Evolutionary conservation across 2,113 vertebrate species (phyloP).

Genomic region (Heterocephalus glaber): DNA sequence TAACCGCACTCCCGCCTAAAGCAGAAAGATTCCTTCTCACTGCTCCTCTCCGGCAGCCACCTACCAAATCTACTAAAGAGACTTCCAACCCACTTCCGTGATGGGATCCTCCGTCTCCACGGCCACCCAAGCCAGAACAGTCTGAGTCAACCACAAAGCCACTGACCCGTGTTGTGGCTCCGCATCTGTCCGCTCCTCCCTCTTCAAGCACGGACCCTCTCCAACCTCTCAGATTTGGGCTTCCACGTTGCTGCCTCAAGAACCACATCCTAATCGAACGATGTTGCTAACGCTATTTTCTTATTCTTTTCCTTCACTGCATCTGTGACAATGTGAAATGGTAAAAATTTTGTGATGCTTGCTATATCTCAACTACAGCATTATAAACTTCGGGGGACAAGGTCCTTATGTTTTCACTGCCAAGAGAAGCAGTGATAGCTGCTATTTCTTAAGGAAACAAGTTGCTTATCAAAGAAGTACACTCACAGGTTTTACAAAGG

Average conservation of each 20-base stretch:
- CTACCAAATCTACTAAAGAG: neutral
- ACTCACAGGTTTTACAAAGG: neutral
- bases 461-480: neutral
- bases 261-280: neutral
- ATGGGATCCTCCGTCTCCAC: neutral
- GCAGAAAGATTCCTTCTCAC: neutral
- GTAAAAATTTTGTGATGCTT: neutral
- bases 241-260: neutral
- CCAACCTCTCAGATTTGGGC: neutral
- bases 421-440: neutral
- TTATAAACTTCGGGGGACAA: neutral
- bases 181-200: neutral
- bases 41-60: neutral
- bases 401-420: neutral
- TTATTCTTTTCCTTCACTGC: conserved; percentile 11
- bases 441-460: neutral
- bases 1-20: neutral
- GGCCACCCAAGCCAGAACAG: neutral
- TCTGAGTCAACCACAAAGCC: neutral
- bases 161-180: neutral
- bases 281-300: neutral
- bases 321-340: neutral
- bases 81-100: neutral
- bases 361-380: neutral
- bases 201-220: neutral